Evolutionary conservation across 2,888 invertebrate genomes (phyloP), one percentile per base, ranked within the genome.

Genomic region (Ophonus ardosiacus): DNA sequence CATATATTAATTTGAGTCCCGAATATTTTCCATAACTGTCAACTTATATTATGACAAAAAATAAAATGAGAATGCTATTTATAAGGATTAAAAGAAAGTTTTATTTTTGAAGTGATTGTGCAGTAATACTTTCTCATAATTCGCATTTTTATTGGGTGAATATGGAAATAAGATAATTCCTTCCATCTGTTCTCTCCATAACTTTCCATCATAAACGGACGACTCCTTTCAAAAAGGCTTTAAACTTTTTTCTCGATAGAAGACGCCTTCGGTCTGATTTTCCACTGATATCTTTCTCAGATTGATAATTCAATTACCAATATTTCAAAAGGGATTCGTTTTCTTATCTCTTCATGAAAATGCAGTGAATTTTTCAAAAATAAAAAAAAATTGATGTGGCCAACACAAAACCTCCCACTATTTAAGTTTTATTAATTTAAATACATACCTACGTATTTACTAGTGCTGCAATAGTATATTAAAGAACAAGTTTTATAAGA

Each of bases 161-260:
- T 81, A 81, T 81, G 81, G 81, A 81, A 81, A 81, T 81, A 43
- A 81, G 81, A 68, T 81, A 81, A 81, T 81, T 81, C 68, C 65
- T 68, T 81, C 81, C 81, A 81, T 81, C 81, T 81, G 81, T 81
- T 81, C 68, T 40, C 24, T 68, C 81, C 68, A 81, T 81, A 81
- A 81, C 81, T 81, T 81, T 81, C 61, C 18, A 76, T 76, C 76
- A 76, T 76, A 76, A 76, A 76, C 76, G 76, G 7, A 51, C 13
- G 43, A 21, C 18, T 56, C 51, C 56, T 56, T 17, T 51, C 15
- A 76, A 76, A 51, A 56, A 15, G 71, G 38, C 43, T 51, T 56
- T 51, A 76, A 76, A 76, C 17, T 76, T n/a, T 76, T 51, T 56
- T 76, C 18, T 21, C 7, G 15, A 59, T 8, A 17, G 59, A 15